Evolutionary conservation across 2,797 vertebrate genomes (phyloP).

Genomic region (Falco peregrinus): DNA sequence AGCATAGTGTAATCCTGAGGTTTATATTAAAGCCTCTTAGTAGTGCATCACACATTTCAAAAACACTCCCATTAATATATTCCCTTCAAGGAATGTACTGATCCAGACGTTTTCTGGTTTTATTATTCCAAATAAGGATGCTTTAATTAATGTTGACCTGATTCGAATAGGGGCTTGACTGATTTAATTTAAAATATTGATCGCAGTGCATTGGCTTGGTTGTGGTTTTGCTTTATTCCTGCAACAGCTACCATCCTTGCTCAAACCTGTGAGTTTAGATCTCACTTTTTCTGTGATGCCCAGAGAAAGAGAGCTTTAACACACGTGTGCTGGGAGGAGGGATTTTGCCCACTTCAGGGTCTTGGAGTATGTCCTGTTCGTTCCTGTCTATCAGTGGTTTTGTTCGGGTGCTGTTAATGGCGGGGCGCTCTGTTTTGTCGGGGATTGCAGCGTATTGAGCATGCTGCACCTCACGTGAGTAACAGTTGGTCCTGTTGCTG

Average conservation of each 20-base stretch:
- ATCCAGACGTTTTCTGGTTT: neutral
- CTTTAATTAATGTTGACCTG: constrained; percentile 43
- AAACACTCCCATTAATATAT: constrained; percentile 2
- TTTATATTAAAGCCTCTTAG: constrained; percentile 60
- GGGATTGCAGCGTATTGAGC: neutral
- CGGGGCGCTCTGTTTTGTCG: neutral
- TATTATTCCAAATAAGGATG: neutral
- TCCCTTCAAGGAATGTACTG: neutral
- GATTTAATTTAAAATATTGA: constrained; percentile 28
- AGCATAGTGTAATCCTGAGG: constrained; percentile 32
- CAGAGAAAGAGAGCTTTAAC: neutral
- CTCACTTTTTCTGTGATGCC: neutral
- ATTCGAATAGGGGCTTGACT: constrained; percentile 30
- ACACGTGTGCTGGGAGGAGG: neutral
- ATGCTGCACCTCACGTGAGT: rapidly evolving
- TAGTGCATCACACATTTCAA: neutral
- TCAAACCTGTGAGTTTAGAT: neutral
- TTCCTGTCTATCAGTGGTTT: neutral
- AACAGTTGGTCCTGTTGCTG: neutral
- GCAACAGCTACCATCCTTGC: neutral
- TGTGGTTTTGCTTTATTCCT: neutral
- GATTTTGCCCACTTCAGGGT: neutral
- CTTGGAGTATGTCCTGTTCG: rapidly evolving
- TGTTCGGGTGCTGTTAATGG: neutral
- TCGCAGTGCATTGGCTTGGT: neutral